Conservation (phyloP, 2,797 vertebrate genomes). For the Pseudopleuronectes americanus region DNA sequence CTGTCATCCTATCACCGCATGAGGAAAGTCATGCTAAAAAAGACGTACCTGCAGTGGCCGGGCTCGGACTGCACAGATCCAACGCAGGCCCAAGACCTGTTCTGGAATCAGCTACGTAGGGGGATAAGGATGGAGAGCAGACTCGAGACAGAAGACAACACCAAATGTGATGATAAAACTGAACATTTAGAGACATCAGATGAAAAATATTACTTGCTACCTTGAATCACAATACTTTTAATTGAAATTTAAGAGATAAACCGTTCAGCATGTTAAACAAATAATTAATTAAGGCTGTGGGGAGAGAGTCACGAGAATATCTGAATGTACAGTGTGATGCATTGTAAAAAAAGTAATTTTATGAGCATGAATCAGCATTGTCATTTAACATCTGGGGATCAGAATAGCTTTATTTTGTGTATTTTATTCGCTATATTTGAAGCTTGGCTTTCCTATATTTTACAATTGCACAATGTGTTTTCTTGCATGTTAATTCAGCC, state of each 20-base stretch:
- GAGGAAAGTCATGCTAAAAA: constrained; percentile 89
- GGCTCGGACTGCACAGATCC: constrained; percentile 75
- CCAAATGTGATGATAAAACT: constrained; percentile 16
- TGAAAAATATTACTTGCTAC: constrained; percentile 60
- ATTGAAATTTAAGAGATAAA: neutral
- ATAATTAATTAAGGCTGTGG: neutral
- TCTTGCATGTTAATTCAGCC: constrained; percentile 10
- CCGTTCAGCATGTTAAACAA: neutral
- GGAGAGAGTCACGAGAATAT: neutral
- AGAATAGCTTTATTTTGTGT: constrained; percentile 17
- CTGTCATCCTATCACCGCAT: constrained; percentile 88
- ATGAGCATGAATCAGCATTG: constrained; percentile 14
- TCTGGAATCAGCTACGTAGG: constrained; percentile 86
- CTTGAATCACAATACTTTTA: constrained; percentile 39
- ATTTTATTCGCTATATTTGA: neutral
- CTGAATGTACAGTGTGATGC: constrained; percentile 10
- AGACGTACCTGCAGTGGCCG: constrained; percentile 90
- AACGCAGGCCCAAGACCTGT: constrained; percentile 81
- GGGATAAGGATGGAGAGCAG: constrained; percentile 76
- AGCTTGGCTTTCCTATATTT: constrained; percentile 17
- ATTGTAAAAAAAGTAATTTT: constrained; percentile 19
- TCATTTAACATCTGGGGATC: constrained; percentile 10
- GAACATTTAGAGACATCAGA: constrained; percentile 43
- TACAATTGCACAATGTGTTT: constrained; percentile 23
- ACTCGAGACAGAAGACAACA: constrained; percentile 38